Conservation (phyloP, 2,113 vertebrate species). For the Rynchops niger region DNA sequence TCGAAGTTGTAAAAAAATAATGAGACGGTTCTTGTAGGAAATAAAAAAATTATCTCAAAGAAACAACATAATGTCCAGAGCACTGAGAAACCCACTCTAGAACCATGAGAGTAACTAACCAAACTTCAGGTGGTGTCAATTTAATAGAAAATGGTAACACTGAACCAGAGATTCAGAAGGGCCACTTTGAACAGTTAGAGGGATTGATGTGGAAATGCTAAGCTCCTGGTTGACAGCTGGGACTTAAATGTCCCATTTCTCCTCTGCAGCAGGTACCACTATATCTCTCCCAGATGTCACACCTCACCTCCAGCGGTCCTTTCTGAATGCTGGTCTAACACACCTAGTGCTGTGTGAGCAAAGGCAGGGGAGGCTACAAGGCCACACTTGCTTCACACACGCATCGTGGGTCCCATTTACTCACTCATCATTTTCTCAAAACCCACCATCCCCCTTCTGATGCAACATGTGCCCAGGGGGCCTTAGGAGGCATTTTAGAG, state of each 20-base stretch:
- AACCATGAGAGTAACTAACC: neutral
- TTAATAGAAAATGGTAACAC: neutral
- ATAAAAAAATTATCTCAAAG: neutral
- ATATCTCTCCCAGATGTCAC: neutral
- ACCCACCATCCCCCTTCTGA: rapidly evolving
- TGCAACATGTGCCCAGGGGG: neutral
- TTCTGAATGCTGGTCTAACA: neutral
- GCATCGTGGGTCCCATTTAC: rapidly evolving
- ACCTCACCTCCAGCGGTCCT: neutral
- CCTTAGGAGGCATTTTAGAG: neutral
- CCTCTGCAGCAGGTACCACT: neutral
- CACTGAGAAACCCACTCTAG: neutral
- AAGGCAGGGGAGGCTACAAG: neutral
- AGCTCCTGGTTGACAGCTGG: neutral
- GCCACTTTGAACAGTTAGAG: neutral
- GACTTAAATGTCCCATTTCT: neutral
- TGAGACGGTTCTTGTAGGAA: neutral
- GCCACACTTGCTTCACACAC: neutral
- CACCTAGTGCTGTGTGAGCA: rapidly evolving
- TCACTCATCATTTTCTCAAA: neutral
- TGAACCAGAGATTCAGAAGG: neutral
- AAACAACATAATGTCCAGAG: neutral
- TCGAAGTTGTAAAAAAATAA: neutral
- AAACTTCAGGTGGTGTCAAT: neutral
- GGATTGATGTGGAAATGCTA: neutral